Conservation (phyloP, 1,140 invertebrate genomes). For the Drosophila lacteicornis region DNA sequence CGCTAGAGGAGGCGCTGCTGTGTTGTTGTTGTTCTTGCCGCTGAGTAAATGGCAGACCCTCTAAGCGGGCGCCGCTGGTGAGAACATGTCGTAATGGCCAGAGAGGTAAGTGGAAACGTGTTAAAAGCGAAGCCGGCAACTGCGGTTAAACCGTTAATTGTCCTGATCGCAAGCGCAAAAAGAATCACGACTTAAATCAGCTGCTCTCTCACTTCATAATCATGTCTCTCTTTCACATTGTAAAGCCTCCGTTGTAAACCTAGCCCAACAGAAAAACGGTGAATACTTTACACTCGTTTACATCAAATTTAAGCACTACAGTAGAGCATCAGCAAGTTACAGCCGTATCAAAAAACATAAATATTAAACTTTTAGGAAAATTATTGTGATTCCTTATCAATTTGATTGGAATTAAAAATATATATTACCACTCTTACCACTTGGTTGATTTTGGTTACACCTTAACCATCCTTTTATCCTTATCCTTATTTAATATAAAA, state of each 20-base stretch:
- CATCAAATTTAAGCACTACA: not conserved
- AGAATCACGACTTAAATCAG: constrained; percentile 20
- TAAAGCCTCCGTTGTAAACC: not conserved
- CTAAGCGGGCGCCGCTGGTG: constrained; percentile 78
- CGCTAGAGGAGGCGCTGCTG: constrained; percentile 16
- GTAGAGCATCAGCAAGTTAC: not conserved
- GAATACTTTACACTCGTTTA: not conserved
- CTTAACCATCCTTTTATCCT: no score
- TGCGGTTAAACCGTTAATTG: constrained; percentile 46
- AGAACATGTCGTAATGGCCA: constrained; percentile 88
- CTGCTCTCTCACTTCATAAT: constrained; percentile 25
- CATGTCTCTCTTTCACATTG: constrained; percentile 9
- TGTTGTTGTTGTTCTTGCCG: constrained; percentile 46
- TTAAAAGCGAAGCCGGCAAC: constrained; percentile 49
- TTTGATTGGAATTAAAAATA: not conserved
- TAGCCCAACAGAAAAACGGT: not conserved
- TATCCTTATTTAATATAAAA: not conserved
- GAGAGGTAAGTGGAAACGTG: constrained; percentile 86
- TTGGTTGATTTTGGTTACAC: not conserved
- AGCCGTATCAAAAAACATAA: no score
- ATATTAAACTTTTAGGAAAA: not conserved
- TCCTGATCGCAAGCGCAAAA: constrained; percentile 22
- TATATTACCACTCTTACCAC: not conserved
- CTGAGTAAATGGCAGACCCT: constrained; percentile 83
- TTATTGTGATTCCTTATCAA: not conserved